These are phyloP conservation scores for Caerostris extrusa DNA, from an alignment of 1,140 invertebrate species.

Conservation along the genomic window DNA sequence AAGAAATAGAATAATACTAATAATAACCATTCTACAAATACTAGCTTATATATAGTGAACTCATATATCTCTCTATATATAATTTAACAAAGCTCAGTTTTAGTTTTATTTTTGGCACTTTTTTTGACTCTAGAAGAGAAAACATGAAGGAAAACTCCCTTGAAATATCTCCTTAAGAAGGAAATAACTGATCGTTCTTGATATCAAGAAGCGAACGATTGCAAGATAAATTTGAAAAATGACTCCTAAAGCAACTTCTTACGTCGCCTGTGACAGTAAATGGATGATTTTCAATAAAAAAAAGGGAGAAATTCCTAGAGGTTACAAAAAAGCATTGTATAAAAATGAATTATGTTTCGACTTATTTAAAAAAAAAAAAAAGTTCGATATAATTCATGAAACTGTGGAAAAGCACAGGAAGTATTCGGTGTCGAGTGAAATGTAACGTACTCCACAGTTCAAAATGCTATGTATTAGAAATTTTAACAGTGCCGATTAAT, in stretches of 20 bases:
- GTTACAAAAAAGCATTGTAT: constrained; percentile 52
- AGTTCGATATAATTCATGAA: constrained; percentile 17
- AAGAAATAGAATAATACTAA: not conserved
- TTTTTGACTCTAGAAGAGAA: constrained; percentile 23
- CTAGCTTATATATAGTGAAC: not conserved
- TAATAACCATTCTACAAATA: not conserved
- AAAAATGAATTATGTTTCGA: constrained; percentile 74
- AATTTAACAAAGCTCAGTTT: constrained; percentile 25
- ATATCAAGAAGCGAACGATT: constrained; percentile 55
- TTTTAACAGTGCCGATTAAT: not conserved
- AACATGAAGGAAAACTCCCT: constrained; percentile 51
- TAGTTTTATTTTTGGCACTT: constrained; percentile 16
- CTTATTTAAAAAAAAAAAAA: constrained; percentile 52
- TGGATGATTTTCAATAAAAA: constrained; percentile 72
- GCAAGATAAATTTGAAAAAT: constrained; percentile 75
- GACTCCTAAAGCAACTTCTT: constrained; percentile 73
- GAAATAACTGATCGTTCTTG: constrained; percentile 67
- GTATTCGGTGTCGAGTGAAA: constrained; percentile 33
- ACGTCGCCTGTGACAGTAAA: constrained; percentile 61
- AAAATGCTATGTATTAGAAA: constrained; percentile 13
- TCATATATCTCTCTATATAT: constrained; percentile 23
- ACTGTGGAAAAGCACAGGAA: not conserved
- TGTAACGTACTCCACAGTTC: constrained; percentile 20
- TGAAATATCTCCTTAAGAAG: constrained; percentile 62
- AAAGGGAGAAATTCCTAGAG: constrained; percentile 10